A percentile compares a stretch with the other conserved stretches of the same genome.
These are phyloP conservation scores for Ceraclea dissimilis DNA, from an alignment of 2,888 invertebrate genomes.

Conservation along the genomic window DNA sequence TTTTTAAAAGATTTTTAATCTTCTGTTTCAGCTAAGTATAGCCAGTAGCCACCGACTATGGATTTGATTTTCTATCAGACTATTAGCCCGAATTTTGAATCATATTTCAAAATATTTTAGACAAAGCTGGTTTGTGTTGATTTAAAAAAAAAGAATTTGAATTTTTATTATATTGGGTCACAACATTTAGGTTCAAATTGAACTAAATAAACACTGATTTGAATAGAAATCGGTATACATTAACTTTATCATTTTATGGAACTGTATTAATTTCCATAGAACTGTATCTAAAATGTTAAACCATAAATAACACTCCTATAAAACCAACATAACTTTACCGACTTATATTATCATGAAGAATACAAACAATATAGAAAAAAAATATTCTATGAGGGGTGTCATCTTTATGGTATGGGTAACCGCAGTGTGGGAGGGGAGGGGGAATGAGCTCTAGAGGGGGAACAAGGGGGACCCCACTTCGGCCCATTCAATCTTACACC, in stretches of 20 bases:
- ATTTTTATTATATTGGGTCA: neutral
- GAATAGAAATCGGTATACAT: neutral
- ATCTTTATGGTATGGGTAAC: constrained; percentile 11
- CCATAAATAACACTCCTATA: neutral
- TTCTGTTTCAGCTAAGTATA: no score
- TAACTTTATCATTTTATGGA: neutral
- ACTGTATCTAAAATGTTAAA: neutral
- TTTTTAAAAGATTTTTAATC: no score
- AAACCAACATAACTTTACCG: neutral
- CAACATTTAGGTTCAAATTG: no score
- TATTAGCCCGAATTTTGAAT: no score
- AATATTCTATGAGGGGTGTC: constrained; percentile 10
- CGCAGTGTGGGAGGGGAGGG: constrained; percentile 13
- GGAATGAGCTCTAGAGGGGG: constrained; percentile 8
- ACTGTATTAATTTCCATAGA: neutral
- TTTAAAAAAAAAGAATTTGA: neutral
- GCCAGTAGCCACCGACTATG: no score
- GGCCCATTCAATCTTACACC: constrained; percentile 40
- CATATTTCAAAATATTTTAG: no score
- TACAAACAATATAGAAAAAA: neutral
- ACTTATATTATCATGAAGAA: neutral
- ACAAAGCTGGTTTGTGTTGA: no score
- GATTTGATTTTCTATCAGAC: no score
- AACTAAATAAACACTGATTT: neutral
- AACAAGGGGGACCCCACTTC: constrained; percentile 28